phyloP scores from a whole-genome alignment of 1,140 invertebrate species.

The Steinernema feltiae region DNA sequence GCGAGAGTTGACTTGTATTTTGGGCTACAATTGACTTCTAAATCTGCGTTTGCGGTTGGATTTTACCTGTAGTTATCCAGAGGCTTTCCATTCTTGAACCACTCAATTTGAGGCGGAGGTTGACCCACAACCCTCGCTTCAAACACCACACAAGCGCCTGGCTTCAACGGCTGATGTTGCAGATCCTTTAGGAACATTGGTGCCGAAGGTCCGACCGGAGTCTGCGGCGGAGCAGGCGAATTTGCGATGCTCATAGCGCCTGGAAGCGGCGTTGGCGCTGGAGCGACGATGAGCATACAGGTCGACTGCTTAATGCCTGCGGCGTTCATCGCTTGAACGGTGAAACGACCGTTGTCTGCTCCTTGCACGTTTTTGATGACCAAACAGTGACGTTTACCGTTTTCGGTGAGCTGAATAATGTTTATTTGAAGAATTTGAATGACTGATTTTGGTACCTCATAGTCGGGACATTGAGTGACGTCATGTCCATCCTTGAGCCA shows the following conservation, averaged over 20 bases:
- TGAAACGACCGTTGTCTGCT: conserved; percentile 54
- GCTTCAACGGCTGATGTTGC: conserved; percentile 49
- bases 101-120: conserved; percentile 64
- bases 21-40: not conserved
- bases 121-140: conserved; percentile 51
- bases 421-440: conserved; percentile 14
- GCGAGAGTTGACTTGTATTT: no score
- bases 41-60: not conserved
- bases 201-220: conserved; percentile 51
- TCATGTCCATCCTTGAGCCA: conserved; percentile 56
- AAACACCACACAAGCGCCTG: conserved; percentile 40
- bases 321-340: conserved; percentile 54
- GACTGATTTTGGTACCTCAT: conserved; percentile 39
- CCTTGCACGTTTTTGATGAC: conserved; percentile 42
- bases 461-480: conserved; percentile 53
- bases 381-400: conserved; percentile 43
- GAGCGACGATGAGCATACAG: conserved; percentile 56
- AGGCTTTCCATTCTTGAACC: conserved; percentile 87
- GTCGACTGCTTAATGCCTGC: conserved; percentile 57
- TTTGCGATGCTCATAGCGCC: conserved; percentile 48
- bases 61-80: conserved; percentile 67
- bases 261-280: conserved; percentile 54
- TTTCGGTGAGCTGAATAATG: conserved; percentile 40
- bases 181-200: conserved; percentile 55
- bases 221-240: conserved; percentile 52